Evolutionary conservation across 2,113 vertebrate genomes (phyloP), one percentile per base, ranked within the genome.

Genomic region (Cephalopholis sonnerati): DNA sequence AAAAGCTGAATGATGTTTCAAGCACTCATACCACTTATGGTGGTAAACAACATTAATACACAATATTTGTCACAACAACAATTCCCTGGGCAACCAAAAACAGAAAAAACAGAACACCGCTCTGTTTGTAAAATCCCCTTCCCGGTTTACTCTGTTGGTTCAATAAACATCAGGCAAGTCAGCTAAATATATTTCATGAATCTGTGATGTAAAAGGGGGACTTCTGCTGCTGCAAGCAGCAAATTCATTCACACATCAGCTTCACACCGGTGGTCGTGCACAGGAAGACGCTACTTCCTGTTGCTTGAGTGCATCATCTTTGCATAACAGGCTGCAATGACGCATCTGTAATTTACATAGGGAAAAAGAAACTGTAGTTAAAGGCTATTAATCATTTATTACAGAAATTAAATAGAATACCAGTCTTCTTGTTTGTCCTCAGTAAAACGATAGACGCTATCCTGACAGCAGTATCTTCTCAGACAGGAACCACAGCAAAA

Each of bases 401-500:
- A 65, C 4, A 83, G 3, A 53, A 44, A 41, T 29, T 24, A 36
- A 66, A 61, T 0, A 46, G 17, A 17, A 54, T 93, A 96, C 94
- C 92, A 96, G 0, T 12, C 0, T 0, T 90, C 73, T 84, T 95
- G 94, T 0, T 3, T 0, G 4, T 85, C 74, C 4, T 94, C 84
- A 3, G 64, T 0, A 0, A 94, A 7, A 0, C 0, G 2, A 0
- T 0, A 0, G 0, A 0, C 0, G 7, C 0, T 0, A 5, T 8
- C 0, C 0, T 0, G 0, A 74, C 95, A 95, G 86, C 95, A 96
- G n/a, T 61, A 44, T 89, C 94, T 88, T 0, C n/a, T 0, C 0
- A 0, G 0, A 68, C 95, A 96, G 44, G 0, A 0, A 1, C 95
- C 95, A 67, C 95, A 96, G 24, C 95, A 96, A 77, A 73, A 92